Conservation (phyloP, 2,888 invertebrate genomes). For the Diadegma fenestrale region DNA sequence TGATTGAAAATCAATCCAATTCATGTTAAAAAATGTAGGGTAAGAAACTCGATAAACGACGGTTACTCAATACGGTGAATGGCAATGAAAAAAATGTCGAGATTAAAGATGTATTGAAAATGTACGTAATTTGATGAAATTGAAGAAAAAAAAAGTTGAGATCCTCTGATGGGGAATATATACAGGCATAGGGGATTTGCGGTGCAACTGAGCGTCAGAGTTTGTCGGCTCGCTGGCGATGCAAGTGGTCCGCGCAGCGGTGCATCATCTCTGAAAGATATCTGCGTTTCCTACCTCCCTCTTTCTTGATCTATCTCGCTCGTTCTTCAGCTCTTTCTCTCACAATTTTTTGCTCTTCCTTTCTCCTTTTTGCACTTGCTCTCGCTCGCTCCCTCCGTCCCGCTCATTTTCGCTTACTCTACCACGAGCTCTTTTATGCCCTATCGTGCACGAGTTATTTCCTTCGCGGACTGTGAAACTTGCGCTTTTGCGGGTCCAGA, state of each 20-base stretch:
- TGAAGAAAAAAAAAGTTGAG: slow-evolving; percentile 59
- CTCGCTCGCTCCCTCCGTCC: slow-evolving; percentile 49
- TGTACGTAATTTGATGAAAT: not conserved
- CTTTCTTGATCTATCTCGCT: slow-evolving; percentile 57
- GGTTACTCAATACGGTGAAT: not conserved
- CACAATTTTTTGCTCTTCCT: slow-evolving; percentile 45
- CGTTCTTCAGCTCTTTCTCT: slow-evolving; percentile 9
- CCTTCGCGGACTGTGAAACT: slow-evolving; percentile 67
- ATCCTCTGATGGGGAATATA: slow-evolving; percentile 58
- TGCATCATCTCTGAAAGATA: slow-evolving; percentile 65
- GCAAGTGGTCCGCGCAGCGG: slow-evolving; percentile 61
- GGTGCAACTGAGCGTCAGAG: slow-evolving; percentile 48
- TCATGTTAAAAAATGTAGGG: not conserved
- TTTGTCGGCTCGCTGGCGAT: slow-evolving; percentile 58
- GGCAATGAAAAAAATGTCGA: not conserved
- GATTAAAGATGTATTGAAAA: not conserved
- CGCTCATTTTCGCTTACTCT: slow-evolving; percentile 34
- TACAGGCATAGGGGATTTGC: slow-evolving; percentile 30
- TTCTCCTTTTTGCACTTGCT: slow-evolving; percentile 60
- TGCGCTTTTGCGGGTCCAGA: slow-evolving; percentile 77
- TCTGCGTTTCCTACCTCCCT: slow-evolving; percentile 57
- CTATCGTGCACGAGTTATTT: slow-evolving; percentile 59
- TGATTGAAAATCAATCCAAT: not conserved
- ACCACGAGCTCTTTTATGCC: slow-evolving; percentile 6
- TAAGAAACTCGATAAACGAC: not conserved